A percentile compares a stretch with the other conserved stretches of the same genome.
phyloP scores from a whole-genome alignment of 2,113 vertebrate genomes.

The Serilophus lunatus region DNA sequence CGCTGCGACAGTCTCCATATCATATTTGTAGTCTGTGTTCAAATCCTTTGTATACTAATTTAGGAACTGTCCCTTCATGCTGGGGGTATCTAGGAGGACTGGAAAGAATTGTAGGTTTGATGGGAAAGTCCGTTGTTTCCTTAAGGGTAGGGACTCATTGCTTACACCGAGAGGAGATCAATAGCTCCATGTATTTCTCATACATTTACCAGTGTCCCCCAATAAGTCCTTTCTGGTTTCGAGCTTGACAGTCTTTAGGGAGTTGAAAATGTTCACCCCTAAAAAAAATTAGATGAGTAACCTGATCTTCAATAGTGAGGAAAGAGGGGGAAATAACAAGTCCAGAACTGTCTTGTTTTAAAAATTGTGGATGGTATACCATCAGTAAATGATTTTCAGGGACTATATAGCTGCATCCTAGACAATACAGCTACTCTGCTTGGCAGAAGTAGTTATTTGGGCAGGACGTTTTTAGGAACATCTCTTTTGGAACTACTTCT shows the following conservation, averaged over 20 bases:
- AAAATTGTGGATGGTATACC: background rate
- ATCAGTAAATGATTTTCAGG: background rate
- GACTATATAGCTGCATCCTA: background rate
- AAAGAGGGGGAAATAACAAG: background rate
- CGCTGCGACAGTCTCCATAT: background rate
- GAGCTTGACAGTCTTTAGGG: background rate
- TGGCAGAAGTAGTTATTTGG: background rate
- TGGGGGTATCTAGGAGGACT: background rate
- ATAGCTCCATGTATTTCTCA: background rate
- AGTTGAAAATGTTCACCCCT: background rate
- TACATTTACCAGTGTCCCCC: background rate
- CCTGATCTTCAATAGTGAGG: background rate
- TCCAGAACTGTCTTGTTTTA: background rate
- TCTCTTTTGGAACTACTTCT: background rate
- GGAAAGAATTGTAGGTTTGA: background rate
- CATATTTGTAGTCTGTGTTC: background rate
- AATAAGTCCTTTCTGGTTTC: background rate
- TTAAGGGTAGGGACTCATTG: background rate
- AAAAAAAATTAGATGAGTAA: background rate
- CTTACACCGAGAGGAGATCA: background rate
- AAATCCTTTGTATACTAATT: background rate
- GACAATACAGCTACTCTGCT: background rate
- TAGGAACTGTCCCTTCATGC: background rate
- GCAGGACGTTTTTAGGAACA: background rate
- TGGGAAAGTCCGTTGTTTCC: background rate